Evolutionary conservation across 2,113 vertebrate genomes (phyloP).

Genomic region (Rafetus swinhoei): DNA sequence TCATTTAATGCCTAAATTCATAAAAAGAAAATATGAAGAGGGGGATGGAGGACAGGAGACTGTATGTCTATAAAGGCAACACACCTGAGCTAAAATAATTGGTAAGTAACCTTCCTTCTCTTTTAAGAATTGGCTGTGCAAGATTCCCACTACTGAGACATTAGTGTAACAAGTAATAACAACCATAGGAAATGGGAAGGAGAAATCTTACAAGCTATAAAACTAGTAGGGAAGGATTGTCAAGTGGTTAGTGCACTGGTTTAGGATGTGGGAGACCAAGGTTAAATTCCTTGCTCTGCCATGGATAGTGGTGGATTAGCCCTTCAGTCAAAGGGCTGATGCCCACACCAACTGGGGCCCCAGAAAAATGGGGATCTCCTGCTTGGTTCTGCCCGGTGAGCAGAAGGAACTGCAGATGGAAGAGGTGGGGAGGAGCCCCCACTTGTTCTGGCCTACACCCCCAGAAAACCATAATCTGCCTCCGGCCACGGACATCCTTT

Average conservation of each 20-base stretch:
- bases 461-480: too few relatives aligned
- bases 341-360: too few relatives aligned
- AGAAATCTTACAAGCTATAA: not conserved
- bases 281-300: not conserved
- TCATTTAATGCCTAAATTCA: not conserved
- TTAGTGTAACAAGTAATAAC: not conserved
- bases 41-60: not conserved
- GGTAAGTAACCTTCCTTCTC: not conserved
- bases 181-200: not conserved
- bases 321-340: too few relatives aligned
- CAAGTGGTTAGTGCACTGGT: not conserved
- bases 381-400: too few relatives aligned
- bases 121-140: not conserved
- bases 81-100: not conserved
- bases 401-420: too few relatives aligned
- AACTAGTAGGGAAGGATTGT: not conserved
- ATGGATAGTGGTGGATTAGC: not conserved
- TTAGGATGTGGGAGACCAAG: not conserved
- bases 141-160: not conserved
- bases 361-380: too few relatives aligned
- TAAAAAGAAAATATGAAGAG: not conserved
- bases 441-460: too few relatives aligned
- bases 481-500: not conserved
- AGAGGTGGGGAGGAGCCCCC: too few relatives aligned
- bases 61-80: not conserved